A percentile compares a stretch with the other conserved stretches of the same genome.
These are phyloP conservation scores for Tiliqua scincoides DNA, from an alignment of 2,113 vertebrate genomes.

Conservation along the genomic window DNA sequence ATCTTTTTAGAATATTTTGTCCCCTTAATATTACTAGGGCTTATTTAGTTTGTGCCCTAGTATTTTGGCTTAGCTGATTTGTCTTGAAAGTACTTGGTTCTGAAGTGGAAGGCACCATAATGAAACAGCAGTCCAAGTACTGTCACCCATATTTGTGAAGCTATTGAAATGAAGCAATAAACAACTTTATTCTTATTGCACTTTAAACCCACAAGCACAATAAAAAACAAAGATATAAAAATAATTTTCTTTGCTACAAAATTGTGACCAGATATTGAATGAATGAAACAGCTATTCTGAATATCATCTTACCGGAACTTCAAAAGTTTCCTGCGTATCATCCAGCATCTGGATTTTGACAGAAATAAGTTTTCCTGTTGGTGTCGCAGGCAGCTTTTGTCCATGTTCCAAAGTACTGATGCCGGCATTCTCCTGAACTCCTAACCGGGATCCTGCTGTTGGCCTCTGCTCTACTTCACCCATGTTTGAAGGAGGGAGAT, in stretches of 20 bases:
- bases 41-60: neutral
- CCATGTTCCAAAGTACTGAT: conserved; percentile 96
- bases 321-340: conserved; percentile 93
- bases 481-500: conserved; percentile 79
- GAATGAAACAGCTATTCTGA: conserved; percentile 8
- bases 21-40: neutral
- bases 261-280: neutral
- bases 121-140: neutral
- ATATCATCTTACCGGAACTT: conserved; percentile 88
- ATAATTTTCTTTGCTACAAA: neutral
- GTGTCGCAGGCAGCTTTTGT: conserved; percentile 86
- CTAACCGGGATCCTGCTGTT: conserved; percentile 89
- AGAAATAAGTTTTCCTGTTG: conserved; percentile 88
- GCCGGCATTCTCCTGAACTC: conserved; percentile 90
- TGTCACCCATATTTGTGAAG: neutral
- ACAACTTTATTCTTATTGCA: neutral
- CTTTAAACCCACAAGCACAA: neutral
- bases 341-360: conserved; percentile 96
- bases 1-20: neutral
- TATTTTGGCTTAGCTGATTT: neutral
- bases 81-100: neutral
- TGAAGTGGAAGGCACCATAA: neutral
- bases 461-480: conserved; percentile 87
- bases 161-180: neutral
- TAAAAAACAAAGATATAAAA: conserved; percentile 13